These are phyloP conservation scores for Melieria picta DNA, from an alignment of 2,888 invertebrate genomes.

Conservation along the genomic window DNA sequence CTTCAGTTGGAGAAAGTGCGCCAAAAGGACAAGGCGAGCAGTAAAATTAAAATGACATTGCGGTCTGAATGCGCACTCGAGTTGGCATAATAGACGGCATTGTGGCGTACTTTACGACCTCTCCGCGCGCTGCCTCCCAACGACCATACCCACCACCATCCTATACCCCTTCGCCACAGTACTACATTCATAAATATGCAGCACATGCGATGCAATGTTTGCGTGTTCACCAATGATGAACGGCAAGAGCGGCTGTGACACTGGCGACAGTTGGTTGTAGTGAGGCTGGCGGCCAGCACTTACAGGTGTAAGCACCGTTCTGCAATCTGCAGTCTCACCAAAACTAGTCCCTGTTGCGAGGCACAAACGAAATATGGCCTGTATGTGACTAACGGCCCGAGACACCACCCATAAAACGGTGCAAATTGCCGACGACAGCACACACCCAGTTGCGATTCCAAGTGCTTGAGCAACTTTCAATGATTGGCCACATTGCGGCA, in stretches of 20 bases:
- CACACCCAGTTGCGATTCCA: too few relatives aligned
- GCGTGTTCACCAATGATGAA: neutral
- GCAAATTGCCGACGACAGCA: too few relatives aligned
- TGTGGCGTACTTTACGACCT: slow-evolving; percentile 4
- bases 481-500: too few relatives aligned
- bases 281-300: neutral
- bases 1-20: neutral
- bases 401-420: too few relatives aligned
- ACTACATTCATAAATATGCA: neutral
- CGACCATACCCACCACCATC: too few relatives aligned
- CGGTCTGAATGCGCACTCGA: slow-evolving; percentile 20
- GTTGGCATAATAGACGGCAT: slow-evolving; percentile 11
- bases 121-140: too few relatives aligned
- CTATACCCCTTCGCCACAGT: neutral
- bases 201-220: neutral
- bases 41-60: slow-evolving; percentile 2
- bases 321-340: too few relatives aligned
- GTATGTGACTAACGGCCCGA: too few relatives aligned
- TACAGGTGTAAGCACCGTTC: slow-evolving; percentile 21
- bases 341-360: too few relatives aligned
- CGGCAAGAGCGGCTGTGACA: neutral
- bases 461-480: too few relatives aligned
- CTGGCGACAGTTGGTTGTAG: neutral
- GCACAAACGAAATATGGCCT: too few relatives aligned
- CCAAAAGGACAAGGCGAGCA: neutral